Evolutionary conservation across 2,113 vertebrate species (phyloP).

Genomic region (Bagarius yarrelli): DNA sequence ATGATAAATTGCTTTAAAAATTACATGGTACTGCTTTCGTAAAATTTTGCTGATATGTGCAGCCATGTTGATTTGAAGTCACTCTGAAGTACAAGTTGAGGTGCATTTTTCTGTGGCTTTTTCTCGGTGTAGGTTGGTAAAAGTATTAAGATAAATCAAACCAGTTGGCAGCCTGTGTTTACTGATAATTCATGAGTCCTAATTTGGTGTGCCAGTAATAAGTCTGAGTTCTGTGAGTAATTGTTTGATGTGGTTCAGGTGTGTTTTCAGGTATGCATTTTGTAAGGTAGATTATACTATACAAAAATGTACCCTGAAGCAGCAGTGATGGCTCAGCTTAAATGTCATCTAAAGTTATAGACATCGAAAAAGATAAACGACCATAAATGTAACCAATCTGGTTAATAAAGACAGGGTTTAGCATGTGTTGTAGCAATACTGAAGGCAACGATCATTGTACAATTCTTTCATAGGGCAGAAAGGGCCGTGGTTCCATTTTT

Average conservation of each 20-base stretch:
- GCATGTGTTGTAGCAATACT: not conserved
- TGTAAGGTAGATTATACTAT: constrained; percentile 11
- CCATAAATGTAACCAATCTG: not conserved
- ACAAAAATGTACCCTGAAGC: not conserved
- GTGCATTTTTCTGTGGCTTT: no score
- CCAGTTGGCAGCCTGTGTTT: not conserved
- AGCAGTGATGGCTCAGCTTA: not conserved
- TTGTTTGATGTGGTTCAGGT: constrained; percentile 40
- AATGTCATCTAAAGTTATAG: not conserved
- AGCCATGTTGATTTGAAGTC: not conserved
- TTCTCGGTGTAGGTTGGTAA: no score
- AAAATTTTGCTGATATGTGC: not conserved
- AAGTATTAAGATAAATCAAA: not conserved
- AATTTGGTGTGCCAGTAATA: constrained; percentile 35
- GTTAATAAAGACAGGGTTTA: not conserved
- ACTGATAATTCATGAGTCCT: constrained; percentile 28
- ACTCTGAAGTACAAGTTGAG: not conserved
- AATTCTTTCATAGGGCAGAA: constrained; percentile 80
- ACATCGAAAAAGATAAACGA: not conserved
- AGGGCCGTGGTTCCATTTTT: constrained; percentile 91
- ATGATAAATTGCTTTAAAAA: not conserved
- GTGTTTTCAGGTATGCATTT: constrained; percentile 34
- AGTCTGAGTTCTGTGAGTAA: constrained; percentile 21
- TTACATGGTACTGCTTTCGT: not conserved
- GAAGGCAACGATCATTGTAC: not conserved